phyloP scores from a whole-genome alignment of 1,140 invertebrate species.

The Hesperophylax magnus region DNA sequence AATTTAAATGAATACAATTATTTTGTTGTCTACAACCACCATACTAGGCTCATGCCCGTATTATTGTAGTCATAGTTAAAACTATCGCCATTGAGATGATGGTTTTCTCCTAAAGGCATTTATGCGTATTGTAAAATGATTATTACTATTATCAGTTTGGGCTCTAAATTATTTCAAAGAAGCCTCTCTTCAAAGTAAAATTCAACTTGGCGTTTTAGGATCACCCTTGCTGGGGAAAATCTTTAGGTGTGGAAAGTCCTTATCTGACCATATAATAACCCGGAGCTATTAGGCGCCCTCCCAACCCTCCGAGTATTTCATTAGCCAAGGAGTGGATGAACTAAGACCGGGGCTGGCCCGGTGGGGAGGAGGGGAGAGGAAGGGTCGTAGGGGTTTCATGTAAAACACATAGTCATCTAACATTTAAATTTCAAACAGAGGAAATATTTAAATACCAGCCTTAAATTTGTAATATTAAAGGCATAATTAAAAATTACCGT shows the following conservation, averaged over 20 bases:
- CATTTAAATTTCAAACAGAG: too few relatives aligned
- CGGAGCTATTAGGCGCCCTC: conserved; percentile 51
- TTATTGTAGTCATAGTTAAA: too few relatives aligned
- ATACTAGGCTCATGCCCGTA: too few relatives aligned
- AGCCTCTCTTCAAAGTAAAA: neutral
- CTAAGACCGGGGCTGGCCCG: neutral
- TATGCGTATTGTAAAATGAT: neutral
- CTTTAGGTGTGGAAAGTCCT: conserved; percentile 55
- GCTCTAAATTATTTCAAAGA: neutral
- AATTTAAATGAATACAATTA: too few relatives aligned
- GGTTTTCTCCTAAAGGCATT: too few relatives aligned
- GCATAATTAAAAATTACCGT: too few relatives aligned
- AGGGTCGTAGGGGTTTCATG: too few relatives aligned
- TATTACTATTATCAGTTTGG: conserved; percentile 1
- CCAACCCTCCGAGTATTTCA: conserved; percentile 53
- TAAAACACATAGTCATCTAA: too few relatives aligned
- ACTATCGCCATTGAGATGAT: too few relatives aligned
- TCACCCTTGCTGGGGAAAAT: conserved; percentile 43
- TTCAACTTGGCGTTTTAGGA: conserved; percentile 7
- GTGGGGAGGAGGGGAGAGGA: neutral
- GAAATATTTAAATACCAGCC: too few relatives aligned
- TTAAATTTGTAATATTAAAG: too few relatives aligned
- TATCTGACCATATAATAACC: conserved; percentile 58
- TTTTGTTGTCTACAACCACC: too few relatives aligned
- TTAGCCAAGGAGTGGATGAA: conserved; percentile 51